Evolutionary conservation across 2,888 invertebrate species (phyloP).

Genomic region (Teleiodes luculella): DNA sequence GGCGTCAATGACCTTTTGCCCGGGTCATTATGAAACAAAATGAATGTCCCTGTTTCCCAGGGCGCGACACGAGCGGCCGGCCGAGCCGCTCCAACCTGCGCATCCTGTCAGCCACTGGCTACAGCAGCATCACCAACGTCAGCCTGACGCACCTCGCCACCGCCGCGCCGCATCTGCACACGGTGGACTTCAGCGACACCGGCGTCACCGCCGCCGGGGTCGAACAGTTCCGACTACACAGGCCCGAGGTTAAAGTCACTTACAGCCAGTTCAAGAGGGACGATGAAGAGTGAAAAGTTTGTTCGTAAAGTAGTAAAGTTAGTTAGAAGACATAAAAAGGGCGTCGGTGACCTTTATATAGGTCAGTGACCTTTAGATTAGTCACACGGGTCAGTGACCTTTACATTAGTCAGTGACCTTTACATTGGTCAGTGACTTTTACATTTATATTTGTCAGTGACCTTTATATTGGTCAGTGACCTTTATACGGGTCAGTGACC

Average conservation of each 20-base stretch:
- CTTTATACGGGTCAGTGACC: too few species aligned
- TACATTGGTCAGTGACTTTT: too few species aligned
- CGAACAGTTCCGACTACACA: slow-evolving; percentile 75
- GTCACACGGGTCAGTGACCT: too few species aligned
- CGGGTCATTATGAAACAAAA: too few species aligned
- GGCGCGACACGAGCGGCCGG: slow-evolving; percentile 24
- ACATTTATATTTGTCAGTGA: too few species aligned
- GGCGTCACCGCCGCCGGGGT: slow-evolving; percentile 80
- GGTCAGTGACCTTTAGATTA: too few species aligned
- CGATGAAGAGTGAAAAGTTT: background rate
- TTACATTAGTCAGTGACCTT: too few species aligned
- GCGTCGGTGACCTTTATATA: too few species aligned
- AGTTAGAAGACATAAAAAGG: too few species aligned
- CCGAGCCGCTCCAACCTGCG: slow-evolving; percentile 70
- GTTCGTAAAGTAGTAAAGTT: too few species aligned
- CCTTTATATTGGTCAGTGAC: too few species aligned
- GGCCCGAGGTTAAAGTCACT: slow-evolving; percentile 78
- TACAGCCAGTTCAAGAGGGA: slow-evolving; percentile 31
- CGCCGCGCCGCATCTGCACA: slow-evolving; percentile 77
- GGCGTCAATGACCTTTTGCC: too few species aligned
- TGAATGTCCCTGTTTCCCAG: background rate
- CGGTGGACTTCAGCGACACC: slow-evolving; percentile 83
- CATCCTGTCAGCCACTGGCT: slow-evolving; percentile 73
- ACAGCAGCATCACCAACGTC: slow-evolving; percentile 18
- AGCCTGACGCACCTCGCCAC: slow-evolving; percentile 80